phyloP scores from a whole-genome alignment of 2,797 vertebrate genomes.

The Sebastes kiyomatsui region DNA sequence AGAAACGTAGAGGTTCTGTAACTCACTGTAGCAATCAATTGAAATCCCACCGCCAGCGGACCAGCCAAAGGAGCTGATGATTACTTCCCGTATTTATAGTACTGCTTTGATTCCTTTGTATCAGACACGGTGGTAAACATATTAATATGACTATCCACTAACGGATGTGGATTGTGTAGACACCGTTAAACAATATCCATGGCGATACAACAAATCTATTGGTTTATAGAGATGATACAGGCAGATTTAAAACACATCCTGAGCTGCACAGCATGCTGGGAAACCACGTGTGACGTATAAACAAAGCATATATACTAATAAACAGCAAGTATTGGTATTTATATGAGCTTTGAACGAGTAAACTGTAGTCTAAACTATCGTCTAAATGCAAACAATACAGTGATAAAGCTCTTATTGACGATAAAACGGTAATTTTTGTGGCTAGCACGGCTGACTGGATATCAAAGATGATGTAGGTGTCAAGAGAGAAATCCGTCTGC shows the following conservation, averaged over 20 bases:
- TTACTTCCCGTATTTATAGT: fast-evolving
- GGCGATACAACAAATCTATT: fast-evolving
- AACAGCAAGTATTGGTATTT: neutral
- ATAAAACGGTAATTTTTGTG: fast-evolving
- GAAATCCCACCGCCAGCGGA: slow-evolving; percentile 73
- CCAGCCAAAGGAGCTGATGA: fast-evolving
- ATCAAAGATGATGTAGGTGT: neutral
- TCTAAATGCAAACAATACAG: neutral
- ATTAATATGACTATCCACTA: fast-evolving
- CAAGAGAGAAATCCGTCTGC: neutral
- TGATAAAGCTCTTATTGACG: fast-evolving
- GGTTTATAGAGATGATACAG: too few relatives aligned
- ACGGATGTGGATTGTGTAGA: fast-evolving
- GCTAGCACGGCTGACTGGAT: too few relatives aligned
- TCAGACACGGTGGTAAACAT: fast-evolving
- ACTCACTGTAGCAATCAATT: slow-evolving; percentile 79
- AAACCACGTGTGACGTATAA: neutral
- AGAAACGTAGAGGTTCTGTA: slow-evolving; percentile 77
- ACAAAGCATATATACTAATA: neutral
- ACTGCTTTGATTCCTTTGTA: fast-evolving
- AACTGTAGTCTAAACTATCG: fast-evolving
- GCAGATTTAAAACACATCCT: neutral
- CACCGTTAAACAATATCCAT: fast-evolving
- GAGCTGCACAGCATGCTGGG: slow-evolving; percentile 40
- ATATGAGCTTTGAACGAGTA: fast-evolving